Evolutionary conservation across 2,797 vertebrate species (phyloP).

Genomic region (Parambassis ranga): DNA sequence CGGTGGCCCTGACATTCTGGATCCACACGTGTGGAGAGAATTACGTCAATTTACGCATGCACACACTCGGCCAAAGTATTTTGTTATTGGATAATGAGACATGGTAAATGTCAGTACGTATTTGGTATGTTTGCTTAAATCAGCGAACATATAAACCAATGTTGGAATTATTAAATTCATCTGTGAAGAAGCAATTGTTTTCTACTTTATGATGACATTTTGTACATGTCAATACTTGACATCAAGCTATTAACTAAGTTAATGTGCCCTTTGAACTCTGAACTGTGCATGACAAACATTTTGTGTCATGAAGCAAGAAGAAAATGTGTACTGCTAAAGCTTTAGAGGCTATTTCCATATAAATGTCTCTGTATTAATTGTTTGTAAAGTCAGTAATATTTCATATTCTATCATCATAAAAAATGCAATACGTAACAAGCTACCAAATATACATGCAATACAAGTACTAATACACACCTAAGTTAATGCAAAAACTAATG

Average conservation of each 20-base stretch:
- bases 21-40: conserved; percentile 7
- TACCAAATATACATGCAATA: too few species aligned
- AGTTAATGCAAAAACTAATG: background rate
- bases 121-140: background rate
- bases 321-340: too few species aligned
- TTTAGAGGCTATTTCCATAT: too few species aligned
- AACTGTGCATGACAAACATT: too few species aligned
- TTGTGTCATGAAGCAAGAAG: too few species aligned
- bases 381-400: too few species aligned
- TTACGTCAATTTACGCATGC: background rate
- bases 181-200: background rate
- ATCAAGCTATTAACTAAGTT: too few species aligned
- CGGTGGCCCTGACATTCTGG: conserved; percentile 10
- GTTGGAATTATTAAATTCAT: background rate
- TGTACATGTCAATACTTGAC: too few species aligned
- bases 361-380: too few species aligned
- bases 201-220: background rate
- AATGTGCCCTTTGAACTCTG: too few species aligned
- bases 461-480: background rate
- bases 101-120: background rate
- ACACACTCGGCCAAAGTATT: background rate
- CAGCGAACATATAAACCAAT: background rate
- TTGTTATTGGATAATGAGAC: background rate
- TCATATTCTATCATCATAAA: too few species aligned
- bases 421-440: too few species aligned